Evolutionary conservation across 1,140 invertebrate genomes (phyloP), one percentile per base, ranked within the genome.

Genomic region (Psix sp.): DNA sequence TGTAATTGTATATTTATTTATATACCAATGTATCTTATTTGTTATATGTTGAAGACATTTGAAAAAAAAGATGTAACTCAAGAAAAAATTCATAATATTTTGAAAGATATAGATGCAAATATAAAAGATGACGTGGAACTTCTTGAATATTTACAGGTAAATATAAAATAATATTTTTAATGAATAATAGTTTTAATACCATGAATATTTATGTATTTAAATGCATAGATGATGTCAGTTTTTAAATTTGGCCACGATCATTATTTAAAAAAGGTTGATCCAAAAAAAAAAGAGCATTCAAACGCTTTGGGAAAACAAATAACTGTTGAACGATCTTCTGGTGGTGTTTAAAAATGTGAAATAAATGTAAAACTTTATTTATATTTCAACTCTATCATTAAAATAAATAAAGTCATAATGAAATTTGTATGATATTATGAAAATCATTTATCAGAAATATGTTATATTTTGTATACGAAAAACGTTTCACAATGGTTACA

Each of bases 111-210:
- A 82, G 98, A 99, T 90, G 94, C 98, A 80, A 99, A 99, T 89
- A 97, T 97, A 92, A 99, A 99, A 89, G 98, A 98, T 79, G 96
- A 99, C 90, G 96, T 99, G 81, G 98, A 99, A 87, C 91, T 99
- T 80, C 96, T 98, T 83, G 98, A 99, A 89, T 99, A 98, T 88
- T 90, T 99, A 83, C 96, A 99, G 95, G 97, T 99, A 60, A 24
- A 24, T 29, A 2, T 10, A 7, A 3, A 29, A 29, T 3, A 10
- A 3, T 3, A 10, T 3, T 7, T 29, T 29, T 10, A 29, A 29
- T 29, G 7, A 10, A n/a, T 10, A 29, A 10, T 2, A 7, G 7
- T 3, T 29, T 2, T 7, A n/a, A 5, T 24, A 24, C 21, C 4
- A 24, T 5, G 7, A 29, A 29, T 29, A 59, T 21, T 45, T 75